Conservation (phyloP, 1,140 invertebrate species). For the Scaptomyza montana region DNA sequence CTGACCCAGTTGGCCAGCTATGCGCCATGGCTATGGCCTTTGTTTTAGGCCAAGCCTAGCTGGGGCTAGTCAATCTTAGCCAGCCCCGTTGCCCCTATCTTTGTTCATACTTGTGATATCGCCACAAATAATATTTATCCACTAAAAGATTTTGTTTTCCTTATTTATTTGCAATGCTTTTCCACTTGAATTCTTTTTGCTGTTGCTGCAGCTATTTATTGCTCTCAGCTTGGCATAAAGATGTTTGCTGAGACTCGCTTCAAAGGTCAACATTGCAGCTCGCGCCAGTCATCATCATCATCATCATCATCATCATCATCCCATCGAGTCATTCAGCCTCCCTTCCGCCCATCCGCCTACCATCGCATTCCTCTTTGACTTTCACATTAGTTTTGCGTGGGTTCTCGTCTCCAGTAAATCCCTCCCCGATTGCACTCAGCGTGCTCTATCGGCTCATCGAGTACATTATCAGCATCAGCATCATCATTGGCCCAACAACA, state of each 20-base stretch:
- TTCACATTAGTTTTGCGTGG: slow-evolving; percentile 74
- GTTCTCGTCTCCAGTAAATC: slow-evolving; percentile 6
- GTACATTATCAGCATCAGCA: slow-evolving; percentile 60
- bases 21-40: neutral
- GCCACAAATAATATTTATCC: slow-evolving; percentile 68
- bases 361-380: slow-evolving; percentile 32
- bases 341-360: no score
- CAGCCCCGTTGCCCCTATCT: neutral
- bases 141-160: slow-evolving; percentile 43
- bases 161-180: slow-evolving; percentile 74
- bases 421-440: slow-evolving; percentile 43
- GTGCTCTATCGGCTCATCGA: slow-evolving; percentile 78
- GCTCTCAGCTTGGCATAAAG: slow-evolving; percentile 58
- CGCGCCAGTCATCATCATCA: slow-evolving; percentile 53
- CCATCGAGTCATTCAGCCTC: neutral
- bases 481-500: slow-evolving; percentile 38
- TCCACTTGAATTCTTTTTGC: slow-evolving; percentile 61
- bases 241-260: slow-evolving; percentile 60
- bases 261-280: slow-evolving; percentile 75
- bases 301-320: slow-evolving; percentile 35
- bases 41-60: slow-evolving; percentile 37
- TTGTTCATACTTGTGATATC: slow-evolving; percentile 17
- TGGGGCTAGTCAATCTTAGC: neutral
- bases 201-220: slow-evolving; percentile 53
- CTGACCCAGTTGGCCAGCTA: slow-evolving; percentile 68